phyloP scores from a whole-genome alignment of 2,888 invertebrate species.

The Ametastegia equiseti region DNA sequence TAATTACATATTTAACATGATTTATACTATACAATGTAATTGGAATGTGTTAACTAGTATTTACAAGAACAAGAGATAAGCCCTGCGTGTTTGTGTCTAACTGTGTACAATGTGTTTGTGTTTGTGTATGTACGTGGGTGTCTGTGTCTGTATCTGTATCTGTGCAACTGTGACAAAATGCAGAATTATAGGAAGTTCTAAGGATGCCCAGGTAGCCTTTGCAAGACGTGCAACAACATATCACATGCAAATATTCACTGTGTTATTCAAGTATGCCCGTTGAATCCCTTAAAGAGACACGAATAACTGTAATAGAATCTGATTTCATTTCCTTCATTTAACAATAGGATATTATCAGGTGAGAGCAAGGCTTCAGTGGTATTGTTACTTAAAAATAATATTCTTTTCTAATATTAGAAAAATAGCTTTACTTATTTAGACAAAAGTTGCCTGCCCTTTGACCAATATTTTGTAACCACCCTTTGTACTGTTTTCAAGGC shows the following conservation, averaged over 20 bases:
- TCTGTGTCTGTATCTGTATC: not conserved
- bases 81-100: conserved; percentile 63
- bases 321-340: conserved; percentile 31
- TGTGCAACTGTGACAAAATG: conserved; percentile 74
- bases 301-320: conserved; percentile 65
- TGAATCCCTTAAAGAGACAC: conserved; percentile 73
- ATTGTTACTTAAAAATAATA: conserved; percentile 71
- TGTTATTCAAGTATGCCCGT: conserved; percentile 73
- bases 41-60: conserved; percentile 76
- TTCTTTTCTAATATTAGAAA: conserved; percentile 57
- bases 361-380: conserved; percentile 76
- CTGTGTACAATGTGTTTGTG: not conserved
- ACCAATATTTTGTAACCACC: conserved; percentile 72
- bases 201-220: conserved; percentile 68
- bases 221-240: conserved; percentile 58
- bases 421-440: conserved; percentile 74
- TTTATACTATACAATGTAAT: conserved; percentile 74
- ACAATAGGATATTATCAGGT: conserved; percentile 59
- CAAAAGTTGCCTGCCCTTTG: conserved; percentile 75
- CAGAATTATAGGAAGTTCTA: conserved; percentile 71
- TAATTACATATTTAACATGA: conserved; percentile 76
- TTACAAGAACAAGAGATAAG: conserved; percentile 72
- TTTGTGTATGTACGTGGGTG: not conserved
- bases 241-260: conserved; percentile 64
- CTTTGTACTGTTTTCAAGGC: conserved; percentile 77